These are phyloP conservation scores for Hassar affinis DNA, from an alignment of 2,113 vertebrate species.

Conservation along the genomic window DNA sequence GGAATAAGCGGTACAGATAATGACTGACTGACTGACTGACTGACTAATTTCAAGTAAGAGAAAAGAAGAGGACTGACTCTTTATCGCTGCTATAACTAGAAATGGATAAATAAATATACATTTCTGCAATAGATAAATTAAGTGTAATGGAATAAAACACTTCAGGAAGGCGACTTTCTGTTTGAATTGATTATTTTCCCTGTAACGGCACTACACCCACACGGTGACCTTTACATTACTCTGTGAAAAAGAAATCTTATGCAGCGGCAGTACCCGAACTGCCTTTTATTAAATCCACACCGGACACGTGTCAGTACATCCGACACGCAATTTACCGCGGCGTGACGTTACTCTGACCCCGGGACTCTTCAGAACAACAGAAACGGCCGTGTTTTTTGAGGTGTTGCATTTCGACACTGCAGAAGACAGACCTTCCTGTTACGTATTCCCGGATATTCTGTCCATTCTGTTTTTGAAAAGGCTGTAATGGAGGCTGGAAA, in stretches of 20 bases:
- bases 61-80: too few species aligned
- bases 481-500: constrained; percentile 29
- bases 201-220: background rate
- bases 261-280: background rate
- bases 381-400: background rate
- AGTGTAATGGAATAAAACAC: background rate
- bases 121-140: background rate
- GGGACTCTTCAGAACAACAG: background rate
- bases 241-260: background rate
- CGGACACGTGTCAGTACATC: background rate
- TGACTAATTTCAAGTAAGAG: too few species aligned
- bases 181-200: too few species aligned
- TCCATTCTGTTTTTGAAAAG: constrained; percentile 15
- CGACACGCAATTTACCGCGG: background rate
- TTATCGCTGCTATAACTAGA: too few species aligned
- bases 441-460: constrained; percentile 24
- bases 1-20: too few species aligned
- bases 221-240: background rate
- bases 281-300: background rate
- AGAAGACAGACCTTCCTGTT: constrained; percentile 23
- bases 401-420: background rate
- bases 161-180: too few species aligned
- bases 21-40: too few species aligned
- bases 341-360: background rate
- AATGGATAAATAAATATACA: too few species aligned